These are phyloP conservation scores for Rhinoptilus africanus DNA, from an alignment of 2,113 vertebrate species.

Conservation along the genomic window DNA sequence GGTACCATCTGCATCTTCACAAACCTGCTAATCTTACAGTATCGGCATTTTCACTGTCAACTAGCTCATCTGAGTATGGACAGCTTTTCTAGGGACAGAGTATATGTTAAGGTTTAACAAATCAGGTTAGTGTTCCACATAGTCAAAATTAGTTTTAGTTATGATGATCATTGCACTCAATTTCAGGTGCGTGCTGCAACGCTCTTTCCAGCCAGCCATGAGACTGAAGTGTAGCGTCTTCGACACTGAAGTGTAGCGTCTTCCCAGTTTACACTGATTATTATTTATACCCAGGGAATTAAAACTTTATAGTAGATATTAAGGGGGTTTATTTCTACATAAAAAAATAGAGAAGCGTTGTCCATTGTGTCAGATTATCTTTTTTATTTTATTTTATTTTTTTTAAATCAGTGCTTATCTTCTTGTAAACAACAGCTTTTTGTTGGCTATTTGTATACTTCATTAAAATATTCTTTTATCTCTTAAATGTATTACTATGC, in stretches of 20 bases:
- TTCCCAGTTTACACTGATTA: background rate
- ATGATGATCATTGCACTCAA: background rate
- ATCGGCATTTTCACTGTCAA: background rate
- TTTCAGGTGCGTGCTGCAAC: background rate
- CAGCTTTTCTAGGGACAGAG: background rate
- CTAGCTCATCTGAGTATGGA: background rate
- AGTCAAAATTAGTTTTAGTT: background rate
- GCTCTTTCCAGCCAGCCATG: background rate
- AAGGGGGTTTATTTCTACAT: background rate
- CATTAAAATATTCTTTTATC: background rate
- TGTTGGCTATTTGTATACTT: background rate
- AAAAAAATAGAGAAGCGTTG: background rate
- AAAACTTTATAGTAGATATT: background rate
- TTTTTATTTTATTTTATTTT: background rate
- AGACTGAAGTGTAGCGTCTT: background rate
- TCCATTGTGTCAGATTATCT: background rate
- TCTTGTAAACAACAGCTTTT: background rate
- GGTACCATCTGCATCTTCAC: background rate
- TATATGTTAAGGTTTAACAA: background rate
- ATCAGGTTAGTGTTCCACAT: background rate
- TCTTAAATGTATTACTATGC: background rate
- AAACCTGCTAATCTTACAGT: background rate
- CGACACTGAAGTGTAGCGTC: background rate
- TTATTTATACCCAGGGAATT: background rate
- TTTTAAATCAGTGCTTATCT: background rate